Conservation (phyloP, 2,797 vertebrate species). For the Rousettus madagascariensis region DNA sequence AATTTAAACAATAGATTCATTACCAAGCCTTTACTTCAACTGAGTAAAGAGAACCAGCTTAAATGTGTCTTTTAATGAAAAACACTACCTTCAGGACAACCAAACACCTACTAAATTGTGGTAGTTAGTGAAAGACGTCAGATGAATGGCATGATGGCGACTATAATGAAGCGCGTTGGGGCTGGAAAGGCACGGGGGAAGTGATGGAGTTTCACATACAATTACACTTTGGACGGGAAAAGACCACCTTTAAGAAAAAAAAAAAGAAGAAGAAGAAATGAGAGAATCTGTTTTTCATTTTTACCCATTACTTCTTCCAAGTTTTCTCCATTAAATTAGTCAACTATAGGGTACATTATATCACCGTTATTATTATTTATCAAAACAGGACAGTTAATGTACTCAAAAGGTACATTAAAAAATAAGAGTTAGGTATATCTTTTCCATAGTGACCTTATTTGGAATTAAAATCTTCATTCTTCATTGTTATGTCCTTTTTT, state of each 20-base stretch:
- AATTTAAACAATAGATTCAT: constrained; percentile 66
- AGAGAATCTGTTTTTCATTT: constrained; percentile 61
- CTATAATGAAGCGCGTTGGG: not conserved
- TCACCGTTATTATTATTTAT: constrained; percentile 55
- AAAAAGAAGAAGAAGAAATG: not conserved
- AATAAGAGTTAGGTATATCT: not conserved
- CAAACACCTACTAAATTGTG: constrained; percentile 68
- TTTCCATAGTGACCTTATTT: constrained; percentile 35
- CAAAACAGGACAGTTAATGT: constrained; percentile 36
- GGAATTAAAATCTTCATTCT: constrained; percentile 12
- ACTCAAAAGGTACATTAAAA: constrained; percentile 24
- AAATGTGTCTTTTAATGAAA: constrained; percentile 63
- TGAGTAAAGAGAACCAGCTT: constrained; percentile 22
- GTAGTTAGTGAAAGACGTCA: constrained; percentile 51
- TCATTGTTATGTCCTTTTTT: not conserved
- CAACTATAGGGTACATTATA: constrained; percentile 37
- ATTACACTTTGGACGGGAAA: not conserved
- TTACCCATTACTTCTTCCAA: constrained; percentile 46
- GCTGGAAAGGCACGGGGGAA: constrained; percentile 13
- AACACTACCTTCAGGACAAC: constrained; percentile 51
- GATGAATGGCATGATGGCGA: not conserved
- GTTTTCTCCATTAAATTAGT: constrained; percentile 44
- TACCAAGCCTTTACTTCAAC: constrained; percentile 35
- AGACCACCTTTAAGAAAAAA: constrained; percentile 61
- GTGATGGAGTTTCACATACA: constrained; percentile 28